Evolutionary conservation across 2,797 vertebrate genomes (phyloP).

Genomic region (Coreius guichenoti): DNA sequence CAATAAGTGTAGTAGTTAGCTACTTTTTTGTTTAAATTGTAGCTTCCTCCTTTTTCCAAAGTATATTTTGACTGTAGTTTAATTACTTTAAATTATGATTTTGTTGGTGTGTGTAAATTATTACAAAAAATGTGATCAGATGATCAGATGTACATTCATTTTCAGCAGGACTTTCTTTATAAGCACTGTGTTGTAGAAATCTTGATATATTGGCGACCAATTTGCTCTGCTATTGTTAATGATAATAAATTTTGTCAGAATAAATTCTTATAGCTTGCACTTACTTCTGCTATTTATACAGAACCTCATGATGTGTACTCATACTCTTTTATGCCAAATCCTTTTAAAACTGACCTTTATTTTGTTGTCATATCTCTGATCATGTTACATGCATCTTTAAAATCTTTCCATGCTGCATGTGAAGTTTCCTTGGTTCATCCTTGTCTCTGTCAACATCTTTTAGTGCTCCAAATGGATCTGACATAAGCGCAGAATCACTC

Average conservation of each 20-base stretch:
- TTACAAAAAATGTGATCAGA: neutral
- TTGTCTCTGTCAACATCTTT: slow-evolving; percentile 43
- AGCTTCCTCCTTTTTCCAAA: neutral
- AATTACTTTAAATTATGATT: neutral
- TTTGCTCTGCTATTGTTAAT: neutral
- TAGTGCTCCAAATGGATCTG: slow-evolving; percentile 39
- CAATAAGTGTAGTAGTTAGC: no score
- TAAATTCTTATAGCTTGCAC: neutral
- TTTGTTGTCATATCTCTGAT: slow-evolving; percentile 38
- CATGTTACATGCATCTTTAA: slow-evolving; percentile 40
- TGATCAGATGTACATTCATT: slow-evolving; percentile 1
- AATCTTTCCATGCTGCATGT: slow-evolving; percentile 27
- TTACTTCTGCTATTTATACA: neutral
- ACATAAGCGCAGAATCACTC: slow-evolving; percentile 36
- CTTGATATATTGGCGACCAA: neutral
- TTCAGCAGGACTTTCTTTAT: neutral
- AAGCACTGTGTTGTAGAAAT: slow-evolving; percentile 8
- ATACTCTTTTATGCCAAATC: slow-evolving; percentile 5
- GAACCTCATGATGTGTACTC: neutral
- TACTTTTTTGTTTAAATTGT: neutral
- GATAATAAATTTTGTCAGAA: slow-evolving; percentile 6
- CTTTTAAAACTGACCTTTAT: slow-evolving; percentile 28
- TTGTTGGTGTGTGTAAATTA: neutral
- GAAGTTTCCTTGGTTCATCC: slow-evolving; percentile 32
- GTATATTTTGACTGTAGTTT: neutral